Conservation (phyloP, 2,888 invertebrate species). For the Theretra japonica region DNA sequence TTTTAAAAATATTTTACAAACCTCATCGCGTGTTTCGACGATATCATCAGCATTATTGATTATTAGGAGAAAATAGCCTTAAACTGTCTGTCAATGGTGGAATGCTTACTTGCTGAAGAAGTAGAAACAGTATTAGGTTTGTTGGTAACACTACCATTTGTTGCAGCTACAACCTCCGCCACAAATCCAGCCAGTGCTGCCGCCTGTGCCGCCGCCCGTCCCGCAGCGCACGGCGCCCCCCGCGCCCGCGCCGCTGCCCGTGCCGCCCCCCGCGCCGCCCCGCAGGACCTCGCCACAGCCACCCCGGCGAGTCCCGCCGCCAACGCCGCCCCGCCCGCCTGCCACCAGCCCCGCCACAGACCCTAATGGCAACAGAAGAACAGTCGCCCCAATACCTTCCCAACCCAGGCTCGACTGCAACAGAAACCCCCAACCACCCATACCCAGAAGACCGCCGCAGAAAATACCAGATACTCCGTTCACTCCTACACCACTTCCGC, state of each 20-base stretch:
- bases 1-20: no score
- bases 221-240: constrained; percentile 67
- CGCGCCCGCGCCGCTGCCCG: constrained; percentile 62
- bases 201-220: constrained; percentile 71
- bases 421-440: constrained; percentile 70
- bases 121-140: no score
- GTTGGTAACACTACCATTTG: constrained; percentile 32
- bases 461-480: constrained; percentile 71
- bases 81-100: no score
- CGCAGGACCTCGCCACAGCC: constrained; percentile 68
- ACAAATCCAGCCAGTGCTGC: constrained; percentile 64
- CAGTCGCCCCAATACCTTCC: constrained; percentile 52
- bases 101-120: not conserved
- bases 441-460: constrained; percentile 64
- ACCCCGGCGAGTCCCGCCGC: constrained; percentile 75
- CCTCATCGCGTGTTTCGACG: no score
- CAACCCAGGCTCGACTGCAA: constrained; percentile 71
- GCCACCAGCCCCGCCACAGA: constrained; percentile 59
- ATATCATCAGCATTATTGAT: no score
- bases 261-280: constrained; percentile 70
- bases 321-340: constrained; percentile 69
- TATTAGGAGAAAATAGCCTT: no score
- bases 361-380: constrained; percentile 63
- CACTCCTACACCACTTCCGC: constrained; percentile 54
- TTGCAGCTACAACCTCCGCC: constrained; percentile 65